Base-by-base conservation (phyloP, 2,113 vertebrate species). In the Trinectes maculatus region DNA sequence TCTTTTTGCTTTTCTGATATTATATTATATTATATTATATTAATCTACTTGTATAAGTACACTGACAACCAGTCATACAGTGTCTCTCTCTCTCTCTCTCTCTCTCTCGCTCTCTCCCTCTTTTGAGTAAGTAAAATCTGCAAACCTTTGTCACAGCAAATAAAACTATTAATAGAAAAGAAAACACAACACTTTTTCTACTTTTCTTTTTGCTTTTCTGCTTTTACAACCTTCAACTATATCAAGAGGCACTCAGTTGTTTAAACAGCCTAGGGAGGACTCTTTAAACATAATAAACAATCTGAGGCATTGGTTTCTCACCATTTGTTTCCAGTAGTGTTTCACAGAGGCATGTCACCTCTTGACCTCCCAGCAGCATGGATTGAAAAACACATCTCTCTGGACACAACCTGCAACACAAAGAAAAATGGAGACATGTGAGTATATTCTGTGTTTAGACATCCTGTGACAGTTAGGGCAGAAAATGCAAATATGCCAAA, bases 321-420 rank as follows among this genome's bases (percentile, higher is more conserved):
- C 92, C 91, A 91, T 93, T 91, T 89, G 88, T 88, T 90, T 92
- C 64, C 67, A 74, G 83, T 57, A 53, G 53, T 46, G 71, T 71
- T 70, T 87, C 61, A 87, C 66, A 89, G 87, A 87, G 87, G 85
- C 80, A 85, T 85, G 81, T 80, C 68, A 85, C 85, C 86, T 90
- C 91, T 72, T 74, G 68, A 83, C 82, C 80, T 64, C 68, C 66
- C 77, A 76, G 76, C 71, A 76, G 67, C 54, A 82, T 16, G 25
- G 64, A 64, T 61, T 77, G 48, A 83, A 61, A 33, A 59, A 62
- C 55, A 71, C 71, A 61, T 87, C 71, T 51, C 71, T 62, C 66
- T 64, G 58, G 53, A 68, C 8, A 52, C 43, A 43, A 87, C 78
- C 92, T 93, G 84, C 33, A 60, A 74, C 26, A 86, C 69, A 85